phyloP scores from a whole-genome alignment of 2,113 vertebrate genomes.

The Donacobius atricapilla region DNA sequence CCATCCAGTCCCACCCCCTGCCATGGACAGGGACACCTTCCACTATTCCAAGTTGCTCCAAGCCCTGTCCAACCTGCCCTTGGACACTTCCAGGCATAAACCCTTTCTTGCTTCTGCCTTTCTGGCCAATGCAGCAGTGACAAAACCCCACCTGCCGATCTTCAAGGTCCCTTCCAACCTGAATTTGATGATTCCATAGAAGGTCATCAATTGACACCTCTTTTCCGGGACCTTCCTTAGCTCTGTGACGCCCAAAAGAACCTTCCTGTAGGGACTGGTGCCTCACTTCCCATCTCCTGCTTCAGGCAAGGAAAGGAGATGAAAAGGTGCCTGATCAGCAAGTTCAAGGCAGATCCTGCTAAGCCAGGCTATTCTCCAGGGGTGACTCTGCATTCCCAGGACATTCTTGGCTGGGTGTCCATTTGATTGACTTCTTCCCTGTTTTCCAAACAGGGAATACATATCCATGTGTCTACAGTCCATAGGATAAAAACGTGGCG shows the following conservation, averaged over 20 bases:
- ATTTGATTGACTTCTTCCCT: background rate
- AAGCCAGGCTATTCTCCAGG: background rate
- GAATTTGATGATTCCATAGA: background rate
- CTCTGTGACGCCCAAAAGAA: background rate
- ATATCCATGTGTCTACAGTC: accelerated
- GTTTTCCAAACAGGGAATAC: background rate
- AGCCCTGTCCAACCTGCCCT: accelerated
- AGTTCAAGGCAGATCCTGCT: background rate
- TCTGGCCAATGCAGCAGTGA: background rate
- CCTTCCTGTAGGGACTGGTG: background rate
- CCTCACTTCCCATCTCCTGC: background rate
- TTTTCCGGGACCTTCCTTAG: background rate
- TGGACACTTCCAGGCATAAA: background rate
- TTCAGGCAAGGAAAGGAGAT: background rate
- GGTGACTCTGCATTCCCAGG: background rate
- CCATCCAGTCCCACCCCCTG: background rate
- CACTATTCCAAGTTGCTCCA: accelerated
- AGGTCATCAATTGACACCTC: background rate
- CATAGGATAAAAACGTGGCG: background rate
- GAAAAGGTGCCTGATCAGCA: background rate
- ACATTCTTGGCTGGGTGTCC: background rate
- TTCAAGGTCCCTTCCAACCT: background rate
- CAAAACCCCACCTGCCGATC: background rate
- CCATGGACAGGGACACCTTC: background rate
- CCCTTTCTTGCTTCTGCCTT: background rate